phyloP scores from a whole-genome alignment of 2,797 vertebrate genomes.

The Cheirogaleus major region DNA sequence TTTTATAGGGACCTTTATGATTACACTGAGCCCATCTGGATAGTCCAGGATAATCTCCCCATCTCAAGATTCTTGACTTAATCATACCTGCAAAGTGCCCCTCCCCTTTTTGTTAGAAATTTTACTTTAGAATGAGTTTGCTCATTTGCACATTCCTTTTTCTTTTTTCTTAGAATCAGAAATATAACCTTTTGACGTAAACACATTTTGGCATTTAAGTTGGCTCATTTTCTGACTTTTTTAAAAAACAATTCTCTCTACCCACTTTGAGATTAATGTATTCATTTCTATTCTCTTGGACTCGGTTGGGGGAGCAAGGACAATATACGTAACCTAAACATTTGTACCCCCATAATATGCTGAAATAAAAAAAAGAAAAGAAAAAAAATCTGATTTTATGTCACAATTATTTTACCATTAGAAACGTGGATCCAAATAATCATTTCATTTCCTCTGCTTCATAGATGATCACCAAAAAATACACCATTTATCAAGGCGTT shows the following conservation, averaged over 20 bases:
- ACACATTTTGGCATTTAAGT: neutral
- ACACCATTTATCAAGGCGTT: neutral
- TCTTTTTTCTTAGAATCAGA: neutral
- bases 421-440: neutral
- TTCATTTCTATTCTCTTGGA: neutral
- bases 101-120: neutral
- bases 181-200: neutral
- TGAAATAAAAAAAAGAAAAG: too few relatives aligned
- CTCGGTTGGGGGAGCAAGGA: too few relatives aligned
- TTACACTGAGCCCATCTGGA: neutral
- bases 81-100: neutral
- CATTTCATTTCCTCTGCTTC: neutral
- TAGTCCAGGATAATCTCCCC: neutral
- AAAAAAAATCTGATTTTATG: neutral
- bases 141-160: neutral
- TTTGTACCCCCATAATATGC: too few relatives aligned
- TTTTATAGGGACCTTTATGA: neutral
- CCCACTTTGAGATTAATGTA: neutral
- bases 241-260: neutral
- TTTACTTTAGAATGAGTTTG: neutral
- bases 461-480: neutral
- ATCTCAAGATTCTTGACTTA: neutral
- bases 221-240: neutral
- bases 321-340: too few relatives aligned
- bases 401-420: neutral